Evolutionary conservation across 1,140 invertebrate species (phyloP), one percentile per base, ranked within the genome.

Genomic region (Xylocopa sonorina): DNA sequence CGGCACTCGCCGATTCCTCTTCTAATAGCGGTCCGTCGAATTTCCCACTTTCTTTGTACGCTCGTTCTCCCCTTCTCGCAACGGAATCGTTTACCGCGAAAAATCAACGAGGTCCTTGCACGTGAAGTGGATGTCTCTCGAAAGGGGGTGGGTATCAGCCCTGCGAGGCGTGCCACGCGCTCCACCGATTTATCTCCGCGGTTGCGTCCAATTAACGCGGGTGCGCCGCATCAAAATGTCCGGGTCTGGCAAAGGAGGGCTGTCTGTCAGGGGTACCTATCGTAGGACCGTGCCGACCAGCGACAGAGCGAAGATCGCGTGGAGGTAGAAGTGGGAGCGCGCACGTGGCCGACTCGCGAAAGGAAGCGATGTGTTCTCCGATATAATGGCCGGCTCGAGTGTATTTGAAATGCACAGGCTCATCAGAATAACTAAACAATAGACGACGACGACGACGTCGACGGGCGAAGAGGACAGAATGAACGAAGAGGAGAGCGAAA

Each of bases 401-500:
- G 82, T 74, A 83, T 85, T 87, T 82, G 76, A 84, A 83, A 86
- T 82, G 78, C 75, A 87, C 85, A 85, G 82, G 81, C 78, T 89
- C 88, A 88, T 89, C 88, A 69, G 84, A 88, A 89, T 87, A 87
- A 84, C 87, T 85, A 89, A 89, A 89, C 88, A 89, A 89, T 89
- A 73, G 75, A 73, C 66, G 67, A n/a, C 55, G 50, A n/a, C 58
- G 18, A n/a, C n/a, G n/a, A n/a, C n/a, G 72, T 4, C 14, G 73
- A 34, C 21, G 51, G 53, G 14, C n/a, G 60, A 41, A 18, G 27
- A 71, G 64, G 73, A 66, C 46, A 55, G 67, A 62, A 57, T 12
- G 78, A 71, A 79, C 43, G 64, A 55, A 62, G 51, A 73, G 63
- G 62, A 62, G 38, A 24, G 14, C 43, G 12, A 38, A 14, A 3